phyloP scores from a whole-genome alignment of 2,113 vertebrate genomes.

The Vidua chalybeata region DNA sequence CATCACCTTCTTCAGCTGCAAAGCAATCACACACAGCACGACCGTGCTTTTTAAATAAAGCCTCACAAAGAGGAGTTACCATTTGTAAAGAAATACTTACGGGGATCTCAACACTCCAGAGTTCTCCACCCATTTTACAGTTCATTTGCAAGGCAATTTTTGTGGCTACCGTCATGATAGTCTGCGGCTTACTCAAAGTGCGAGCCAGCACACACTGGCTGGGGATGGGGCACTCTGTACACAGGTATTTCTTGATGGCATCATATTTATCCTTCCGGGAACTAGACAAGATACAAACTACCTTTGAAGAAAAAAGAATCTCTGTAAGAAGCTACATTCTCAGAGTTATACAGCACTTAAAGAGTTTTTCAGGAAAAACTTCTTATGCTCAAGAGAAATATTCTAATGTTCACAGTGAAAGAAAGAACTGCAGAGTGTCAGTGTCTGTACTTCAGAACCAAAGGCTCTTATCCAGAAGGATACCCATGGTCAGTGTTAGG shows the following conservation, averaged over 20 bases:
- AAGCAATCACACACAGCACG: neutral
- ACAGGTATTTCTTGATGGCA: constrained; percentile 91
- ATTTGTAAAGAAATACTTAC: constrained; percentile 66
- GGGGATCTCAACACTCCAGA: constrained; percentile 93
- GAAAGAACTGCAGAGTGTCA: neutral
- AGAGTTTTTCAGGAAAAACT: neutral
- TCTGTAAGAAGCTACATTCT: neutral
- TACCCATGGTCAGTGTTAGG: neutral
- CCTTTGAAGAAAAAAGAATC: constrained; percentile 68
- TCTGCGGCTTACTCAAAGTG: constrained; percentile 84
- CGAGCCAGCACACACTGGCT: constrained; percentile 91
- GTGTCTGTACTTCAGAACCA: neutral
- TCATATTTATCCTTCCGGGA: constrained; percentile 93
- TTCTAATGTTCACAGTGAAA: neutral
- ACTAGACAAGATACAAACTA: constrained; percentile 86
- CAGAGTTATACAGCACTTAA: neutral
- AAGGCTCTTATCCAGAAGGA: neutral
- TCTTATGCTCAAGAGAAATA: neutral
- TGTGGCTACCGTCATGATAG: constrained; percentile 85
- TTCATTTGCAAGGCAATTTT: constrained; percentile 94
- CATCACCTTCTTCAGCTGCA: constrained; percentile 91
- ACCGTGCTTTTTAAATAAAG: neutral
- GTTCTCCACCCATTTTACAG: constrained; percentile 96
- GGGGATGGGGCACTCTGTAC: constrained; percentile 89
- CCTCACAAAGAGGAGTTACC: neutral